Percentiles rank a stretch among this genome's conserved stretches.
phyloP scores from a whole-genome alignment of 2,113 vertebrate species.

The Cyanistes caeruleus region DNA sequence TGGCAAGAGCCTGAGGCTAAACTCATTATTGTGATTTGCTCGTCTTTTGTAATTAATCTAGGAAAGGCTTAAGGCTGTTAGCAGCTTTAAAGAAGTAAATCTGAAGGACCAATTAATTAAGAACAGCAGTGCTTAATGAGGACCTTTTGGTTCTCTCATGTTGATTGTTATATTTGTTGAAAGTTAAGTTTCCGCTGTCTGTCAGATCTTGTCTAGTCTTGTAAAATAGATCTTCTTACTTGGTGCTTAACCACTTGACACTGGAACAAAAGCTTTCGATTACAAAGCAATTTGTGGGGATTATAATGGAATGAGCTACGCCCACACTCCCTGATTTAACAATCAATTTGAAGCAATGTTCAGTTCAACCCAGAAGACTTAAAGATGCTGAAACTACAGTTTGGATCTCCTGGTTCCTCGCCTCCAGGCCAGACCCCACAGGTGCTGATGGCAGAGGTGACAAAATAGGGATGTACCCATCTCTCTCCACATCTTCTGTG shows the following conservation, averaged over 20 bases:
- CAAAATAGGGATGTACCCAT: background rate
- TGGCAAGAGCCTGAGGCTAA: conserved; percentile 75
- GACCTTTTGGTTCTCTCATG: conserved; percentile 65
- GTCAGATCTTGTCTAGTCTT: conserved; percentile 72
- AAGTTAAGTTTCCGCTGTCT: conserved; percentile 69
- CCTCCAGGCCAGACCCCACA: background rate
- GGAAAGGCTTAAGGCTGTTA: conserved; percentile 82
- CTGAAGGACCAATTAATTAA: conserved; percentile 94
- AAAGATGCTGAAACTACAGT: background rate
- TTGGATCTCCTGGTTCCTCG: background rate
- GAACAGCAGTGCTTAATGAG: conserved; percentile 81
- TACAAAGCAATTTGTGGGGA: conserved; percentile 76
- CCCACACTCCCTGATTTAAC: conserved; percentile 64
- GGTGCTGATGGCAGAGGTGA: background rate
- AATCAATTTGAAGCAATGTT: conserved; percentile 66
- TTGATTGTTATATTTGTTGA: conserved; percentile 76
- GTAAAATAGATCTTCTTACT: conserved; percentile 68
- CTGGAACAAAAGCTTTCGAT: conserved; percentile 77
- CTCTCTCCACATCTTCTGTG: background rate
- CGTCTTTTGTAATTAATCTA: conserved; percentile 90
- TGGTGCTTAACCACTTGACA: conserved; percentile 75
- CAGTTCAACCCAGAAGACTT: conserved; percentile 6
- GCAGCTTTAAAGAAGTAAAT: conserved; percentile 82
- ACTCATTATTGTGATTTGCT: conserved; percentile 87
- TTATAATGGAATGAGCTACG: conserved; percentile 69